Percentiles rank a stretch among this genome's conserved stretches.
Conservation (phyloP, 2,113 vertebrate genomes). For the Leptosomus discolor region DNA sequence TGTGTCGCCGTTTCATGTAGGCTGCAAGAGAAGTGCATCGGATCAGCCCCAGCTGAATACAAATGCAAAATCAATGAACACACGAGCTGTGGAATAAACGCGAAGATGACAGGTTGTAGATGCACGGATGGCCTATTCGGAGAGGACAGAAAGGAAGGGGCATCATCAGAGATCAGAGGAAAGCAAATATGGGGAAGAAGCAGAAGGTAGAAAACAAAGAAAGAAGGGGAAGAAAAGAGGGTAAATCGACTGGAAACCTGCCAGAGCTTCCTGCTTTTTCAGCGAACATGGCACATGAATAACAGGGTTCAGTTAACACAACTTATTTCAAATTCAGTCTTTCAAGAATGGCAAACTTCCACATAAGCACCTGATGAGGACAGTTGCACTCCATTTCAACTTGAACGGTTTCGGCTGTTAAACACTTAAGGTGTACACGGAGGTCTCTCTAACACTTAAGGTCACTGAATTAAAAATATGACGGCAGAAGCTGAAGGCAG, state of each 20-base stretch:
- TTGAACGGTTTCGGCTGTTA: not conserved
- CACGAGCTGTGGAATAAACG: not conserved
- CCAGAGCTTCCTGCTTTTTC: not conserved
- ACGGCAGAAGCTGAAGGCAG: not conserved
- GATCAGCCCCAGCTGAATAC: not conserved
- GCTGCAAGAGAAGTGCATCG: slow-evolving; percentile 65
- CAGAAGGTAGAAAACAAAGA: not conserved
- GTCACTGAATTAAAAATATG: not conserved
- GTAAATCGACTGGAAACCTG: not conserved
- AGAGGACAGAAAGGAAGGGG: not conserved
- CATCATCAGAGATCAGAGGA: not conserved
- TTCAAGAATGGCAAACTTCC: not conserved
- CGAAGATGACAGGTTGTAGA: rapidly evolving
- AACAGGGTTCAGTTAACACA: not conserved
- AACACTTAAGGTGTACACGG: not conserved
- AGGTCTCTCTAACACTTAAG: not conserved
- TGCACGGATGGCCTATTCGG: not conserved
- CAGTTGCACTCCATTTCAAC: not conserved
- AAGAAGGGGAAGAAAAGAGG: not conserved
- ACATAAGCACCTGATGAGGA: not conserved
- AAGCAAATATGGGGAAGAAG: not conserved
- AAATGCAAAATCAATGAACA: not conserved
- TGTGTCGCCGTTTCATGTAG: slow-evolving; percentile 95
- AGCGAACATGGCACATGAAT: not conserved
- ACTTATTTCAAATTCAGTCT: not conserved